A percentile compares a stretch with the other conserved stretches of the same genome.
phyloP scores from a whole-genome alignment of 1,140 invertebrate genomes.

The Diploscapter pachys region DNA sequence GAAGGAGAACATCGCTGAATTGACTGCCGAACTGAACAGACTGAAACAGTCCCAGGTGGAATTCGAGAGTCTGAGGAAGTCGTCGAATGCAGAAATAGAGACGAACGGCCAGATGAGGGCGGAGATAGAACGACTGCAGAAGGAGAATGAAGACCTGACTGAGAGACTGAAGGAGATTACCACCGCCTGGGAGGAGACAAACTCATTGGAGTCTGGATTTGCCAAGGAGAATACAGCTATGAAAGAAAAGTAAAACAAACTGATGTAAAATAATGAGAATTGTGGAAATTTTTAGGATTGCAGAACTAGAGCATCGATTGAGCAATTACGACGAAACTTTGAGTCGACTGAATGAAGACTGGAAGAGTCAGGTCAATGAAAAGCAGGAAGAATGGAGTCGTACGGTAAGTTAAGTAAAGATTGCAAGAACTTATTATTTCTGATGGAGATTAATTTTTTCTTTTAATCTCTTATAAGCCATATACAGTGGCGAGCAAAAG shows the following conservation, averaged over 20 bases:
- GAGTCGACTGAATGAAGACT: conserved; percentile 24
- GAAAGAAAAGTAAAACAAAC: conserved; percentile 11
- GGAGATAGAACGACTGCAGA: conserved; percentile 1
- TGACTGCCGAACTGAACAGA: too few relatives aligned
- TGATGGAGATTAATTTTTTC: background rate
- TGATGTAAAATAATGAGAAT: background rate
- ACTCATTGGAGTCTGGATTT: conserved; percentile 10
- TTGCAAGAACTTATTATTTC: background rate
- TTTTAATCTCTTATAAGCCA: too few relatives aligned
- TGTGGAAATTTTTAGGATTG: conserved; percentile 11
- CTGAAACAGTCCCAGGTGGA: too few relatives aligned
- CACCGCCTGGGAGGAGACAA: conserved; percentile 6
- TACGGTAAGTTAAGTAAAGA: background rate
- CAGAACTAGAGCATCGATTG: conserved; percentile 26
- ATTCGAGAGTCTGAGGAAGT: too few relatives aligned
- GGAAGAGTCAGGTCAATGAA: conserved; percentile 22
- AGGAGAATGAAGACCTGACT: conserved; percentile 7
- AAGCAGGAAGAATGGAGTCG: conserved; percentile 28
- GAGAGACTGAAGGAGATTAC: conserved; percentile 12
- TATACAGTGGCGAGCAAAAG: too few relatives aligned
- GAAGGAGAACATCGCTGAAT: too few relatives aligned
- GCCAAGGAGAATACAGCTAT: conserved; percentile 21
- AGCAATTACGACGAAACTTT: conserved; percentile 21
- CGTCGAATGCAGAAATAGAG: too few relatives aligned
- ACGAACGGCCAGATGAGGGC: too few relatives aligned